Evolutionary conservation across 30 jellyfish, hydroid and myxozoan species (phyloP).

Genomic region (Aurelia coerulea): DNA sequence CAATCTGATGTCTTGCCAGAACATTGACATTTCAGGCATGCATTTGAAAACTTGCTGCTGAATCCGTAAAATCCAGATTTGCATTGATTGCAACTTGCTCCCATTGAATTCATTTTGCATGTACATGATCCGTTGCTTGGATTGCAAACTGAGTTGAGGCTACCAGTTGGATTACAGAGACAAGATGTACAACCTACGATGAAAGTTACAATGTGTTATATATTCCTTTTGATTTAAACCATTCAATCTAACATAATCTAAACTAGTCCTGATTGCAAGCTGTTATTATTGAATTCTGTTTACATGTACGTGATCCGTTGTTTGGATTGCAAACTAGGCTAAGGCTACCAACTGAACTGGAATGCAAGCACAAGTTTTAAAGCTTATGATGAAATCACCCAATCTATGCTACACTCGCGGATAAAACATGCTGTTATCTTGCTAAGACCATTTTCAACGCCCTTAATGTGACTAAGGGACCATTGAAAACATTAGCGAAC

Average conservation of each 20-base stretch:
- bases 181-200: conserved; percentile 82
- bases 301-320: conserved; percentile 83
- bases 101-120: conserved; percentile 76
- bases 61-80: conserved; percentile 85
- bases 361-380: conserved; percentile 72
- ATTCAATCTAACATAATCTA: conserved; percentile 24
- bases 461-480: too few relatives aligned
- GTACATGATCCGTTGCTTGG: conserved; percentile 80
- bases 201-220: background rate
- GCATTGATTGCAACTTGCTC: conserved; percentile 79
- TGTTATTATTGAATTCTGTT: conserved; percentile 61
- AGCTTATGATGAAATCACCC: conserved; percentile 36
- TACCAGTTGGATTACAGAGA: conserved; percentile 82
- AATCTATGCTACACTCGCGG: too few relatives aligned
- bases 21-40: conserved; percentile 91
- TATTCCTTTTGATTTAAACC: too few relatives aligned
- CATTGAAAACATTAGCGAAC: too few relatives aligned
- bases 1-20: conserved; percentile 86
- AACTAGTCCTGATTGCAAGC: conserved; percentile 71
- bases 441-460: too few relatives aligned
- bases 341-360: conserved; percentile 80
- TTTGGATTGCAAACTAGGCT: conserved; percentile 66
- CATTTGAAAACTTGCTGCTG: conserved; percentile 71
- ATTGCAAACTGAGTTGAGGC: conserved; percentile 77
- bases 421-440: too few relatives aligned